Percentiles rank a stretch among this genome's conserved stretches.
Evolutionary conservation across 2,113 vertebrate genomes (phyloP).

Genomic region (Sylvilagus bachmani): DNA sequence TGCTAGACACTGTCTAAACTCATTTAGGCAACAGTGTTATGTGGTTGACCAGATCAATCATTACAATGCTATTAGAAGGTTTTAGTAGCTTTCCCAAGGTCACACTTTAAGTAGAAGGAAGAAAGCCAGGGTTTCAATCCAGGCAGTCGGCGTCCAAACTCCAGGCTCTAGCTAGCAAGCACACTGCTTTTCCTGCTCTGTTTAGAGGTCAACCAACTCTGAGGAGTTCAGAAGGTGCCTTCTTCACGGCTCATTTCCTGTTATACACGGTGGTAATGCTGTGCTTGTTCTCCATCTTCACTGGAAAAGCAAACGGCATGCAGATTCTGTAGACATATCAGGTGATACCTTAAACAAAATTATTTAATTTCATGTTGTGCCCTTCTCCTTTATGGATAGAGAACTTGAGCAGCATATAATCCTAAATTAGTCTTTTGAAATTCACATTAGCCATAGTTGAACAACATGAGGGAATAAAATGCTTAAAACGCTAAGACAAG

Average conservation of each 20-base stretch:
- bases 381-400: background rate
- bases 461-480: slow-evolving; percentile 9
- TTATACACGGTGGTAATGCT: background rate
- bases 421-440: slow-evolving; percentile 52
- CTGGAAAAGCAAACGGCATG: background rate
- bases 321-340: background rate
- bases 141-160: background rate
- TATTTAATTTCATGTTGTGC: background rate
- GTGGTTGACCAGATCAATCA: background rate
- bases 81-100: background rate
- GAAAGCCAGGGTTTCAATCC: background rate
- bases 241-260: background rate
- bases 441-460: slow-evolving; percentile 40
- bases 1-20: background rate
- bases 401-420: background rate
- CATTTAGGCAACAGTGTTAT: background rate
- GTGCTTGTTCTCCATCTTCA: background rate
- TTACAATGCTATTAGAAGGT: background rate
- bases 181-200: background rate
- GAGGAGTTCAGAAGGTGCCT: background rate
- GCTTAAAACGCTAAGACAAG: slow-evolving; percentile 48
- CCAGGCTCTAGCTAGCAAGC: background rate
- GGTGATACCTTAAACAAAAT: background rate
- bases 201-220: background rate
- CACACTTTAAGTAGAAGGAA: background rate